Percentiles rank a stretch among this genome's conserved stretches.
phyloP scores from a whole-genome alignment of 2,888 invertebrate genomes.

The Diaprepes abbreviatus region DNA sequence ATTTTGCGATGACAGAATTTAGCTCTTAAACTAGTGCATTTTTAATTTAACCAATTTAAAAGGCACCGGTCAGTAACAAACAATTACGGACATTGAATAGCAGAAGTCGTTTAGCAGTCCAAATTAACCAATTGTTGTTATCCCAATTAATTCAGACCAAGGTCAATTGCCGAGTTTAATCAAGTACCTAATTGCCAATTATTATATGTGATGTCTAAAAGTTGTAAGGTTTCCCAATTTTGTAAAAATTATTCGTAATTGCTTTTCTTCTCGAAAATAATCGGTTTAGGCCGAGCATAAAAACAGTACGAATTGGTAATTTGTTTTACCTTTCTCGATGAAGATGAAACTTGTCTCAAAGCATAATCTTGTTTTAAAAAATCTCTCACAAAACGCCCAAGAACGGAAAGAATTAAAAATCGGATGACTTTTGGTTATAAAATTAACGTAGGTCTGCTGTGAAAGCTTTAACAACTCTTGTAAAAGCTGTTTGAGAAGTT shows the following conservation, averaged over 20 bases:
- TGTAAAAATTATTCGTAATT: neutral
- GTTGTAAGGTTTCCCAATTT: neutral
- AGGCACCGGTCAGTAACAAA: constrained; percentile 24
- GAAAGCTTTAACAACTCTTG: too few relatives aligned
- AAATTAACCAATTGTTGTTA: constrained; percentile 33
- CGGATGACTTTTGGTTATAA: too few relatives aligned
- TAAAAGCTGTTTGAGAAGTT: too few relatives aligned
- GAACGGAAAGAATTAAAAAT: too few relatives aligned
- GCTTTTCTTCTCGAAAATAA: neutral
- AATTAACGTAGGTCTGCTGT: too few relatives aligned
- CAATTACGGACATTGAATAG: constrained; percentile 27
- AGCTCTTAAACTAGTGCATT: neutral
- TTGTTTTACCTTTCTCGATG: too few relatives aligned
- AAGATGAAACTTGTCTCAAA: too few relatives aligned
- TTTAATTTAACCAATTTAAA: constrained; percentile 25
- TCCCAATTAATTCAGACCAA: constrained; percentile 19
- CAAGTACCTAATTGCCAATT: constrained; percentile 28
- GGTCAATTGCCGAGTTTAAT: constrained; percentile 28
- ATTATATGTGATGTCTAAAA: neutral
- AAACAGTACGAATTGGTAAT: too few relatives aligned
- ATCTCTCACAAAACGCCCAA: too few relatives aligned
- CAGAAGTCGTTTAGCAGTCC: constrained; percentile 19
- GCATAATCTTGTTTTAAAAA: too few relatives aligned
- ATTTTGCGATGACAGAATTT: too few relatives aligned
- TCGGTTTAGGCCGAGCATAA: neutral